Evolutionary conservation across 2,113 vertebrate species (phyloP).

Genomic region (Hyla sarda): DNA sequence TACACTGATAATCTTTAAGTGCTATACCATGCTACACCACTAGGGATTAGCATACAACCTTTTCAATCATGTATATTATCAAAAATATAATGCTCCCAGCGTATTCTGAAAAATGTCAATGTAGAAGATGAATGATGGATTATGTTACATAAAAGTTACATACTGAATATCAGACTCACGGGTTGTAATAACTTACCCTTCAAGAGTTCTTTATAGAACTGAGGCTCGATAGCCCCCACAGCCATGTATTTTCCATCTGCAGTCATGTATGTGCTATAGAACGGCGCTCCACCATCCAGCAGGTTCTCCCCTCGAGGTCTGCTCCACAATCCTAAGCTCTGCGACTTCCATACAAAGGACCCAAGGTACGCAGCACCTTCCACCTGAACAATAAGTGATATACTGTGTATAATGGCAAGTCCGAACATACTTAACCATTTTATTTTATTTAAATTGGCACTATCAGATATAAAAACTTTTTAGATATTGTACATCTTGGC

Average conservation of each 20-base stretch:
- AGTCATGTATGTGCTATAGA: slow-evolving; percentile 89
- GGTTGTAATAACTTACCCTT: slow-evolving; percentile 73
- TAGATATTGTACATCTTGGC: too few relatives aligned
- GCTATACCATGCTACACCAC: background rate
- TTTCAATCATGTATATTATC: too few relatives aligned
- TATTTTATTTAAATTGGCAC: background rate
- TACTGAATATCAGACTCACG: too few relatives aligned
- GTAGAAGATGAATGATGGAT: too few relatives aligned
- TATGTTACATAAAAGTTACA: background rate
- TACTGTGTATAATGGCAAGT: background rate
- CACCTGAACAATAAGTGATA: slow-evolving; percentile 74
- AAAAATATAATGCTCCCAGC: too few relatives aligned
- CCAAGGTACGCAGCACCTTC: slow-evolving; percentile 91
- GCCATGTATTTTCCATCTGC: slow-evolving; percentile 86
- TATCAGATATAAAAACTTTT: too few relatives aligned
- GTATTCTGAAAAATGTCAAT: too few relatives aligned
- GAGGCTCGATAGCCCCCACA: slow-evolving; percentile 89
- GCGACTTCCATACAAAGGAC: slow-evolving; percentile 92
- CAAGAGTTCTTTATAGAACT: slow-evolving; percentile 86
- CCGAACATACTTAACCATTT: background rate
- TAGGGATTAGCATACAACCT: too few relatives aligned
- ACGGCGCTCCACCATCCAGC: slow-evolving; percentile 88
- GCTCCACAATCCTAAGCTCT: slow-evolving; percentile 76
- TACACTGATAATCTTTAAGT: too few relatives aligned
- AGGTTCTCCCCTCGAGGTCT: slow-evolving; percentile 83